Base-by-base conservation (phyloP, 1,140 invertebrate species). In the Aphidius gifuensis region DNA sequence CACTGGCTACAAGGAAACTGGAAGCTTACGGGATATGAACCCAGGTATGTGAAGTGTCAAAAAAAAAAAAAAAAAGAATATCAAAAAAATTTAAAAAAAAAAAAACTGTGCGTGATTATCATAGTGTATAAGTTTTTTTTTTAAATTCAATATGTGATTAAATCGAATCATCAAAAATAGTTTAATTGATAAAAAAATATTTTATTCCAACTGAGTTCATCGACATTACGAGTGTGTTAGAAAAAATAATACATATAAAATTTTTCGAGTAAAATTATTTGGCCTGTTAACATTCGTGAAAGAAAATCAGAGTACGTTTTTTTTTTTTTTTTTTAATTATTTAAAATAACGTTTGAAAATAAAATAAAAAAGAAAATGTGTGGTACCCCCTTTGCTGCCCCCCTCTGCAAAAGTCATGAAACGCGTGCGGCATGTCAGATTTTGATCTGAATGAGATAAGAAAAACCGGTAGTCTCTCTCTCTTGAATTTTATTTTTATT, bases 1-100 rank as follows among this genome's bases (percentile, higher is more conserved):
- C 57, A 69, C 67, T 69, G 68, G 64, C 58, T 68, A 64, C 69
- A 66, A 65, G 68, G 61, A 76, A 76, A 71, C 69, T 67, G 72
- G 73, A 69, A 71, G 69, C 69, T 64, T 57, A 50, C 73, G 68
- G 78, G 78, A 80, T 80, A 80, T 80, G 78, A 76, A 73, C 76
- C 75, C 78, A 80, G 78, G 78, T 80, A 77, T 64, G 74, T 77
- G 62, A 58, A 58, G 61, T 63, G 61, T 38, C 11, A 42, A 44
- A 40, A 56, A 21, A 45, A 21, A 39, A 39, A n/a, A 11, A 55
- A 40, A 42, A 55, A 55, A 40, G 3, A 43, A 32, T 51, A 51
- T 11, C 9, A 38, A 9, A 40, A n/a, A 4, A n/a, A 32, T 38
- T 51, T 51, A n/a, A n/a, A 11, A 51, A 38, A 51, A 38, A 8